Evolutionary conservation across 1,140 invertebrate species (phyloP), one percentile per base, ranked within the genome.

Genomic region (Drosophila melanogaster): DNA sequence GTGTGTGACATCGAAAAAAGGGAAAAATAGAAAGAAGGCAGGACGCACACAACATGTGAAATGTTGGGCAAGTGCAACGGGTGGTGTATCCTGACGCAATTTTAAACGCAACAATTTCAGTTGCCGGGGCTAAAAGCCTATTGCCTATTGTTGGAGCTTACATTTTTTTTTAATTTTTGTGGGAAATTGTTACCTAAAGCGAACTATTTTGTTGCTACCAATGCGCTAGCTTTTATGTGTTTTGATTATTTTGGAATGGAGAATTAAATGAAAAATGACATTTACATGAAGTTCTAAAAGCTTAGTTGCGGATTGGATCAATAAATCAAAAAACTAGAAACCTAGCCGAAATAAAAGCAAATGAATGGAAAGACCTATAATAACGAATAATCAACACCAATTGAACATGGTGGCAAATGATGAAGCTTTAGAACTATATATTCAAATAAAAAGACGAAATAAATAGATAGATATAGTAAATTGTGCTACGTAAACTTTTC

Each of bases 61-160:
- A 44, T 40, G 54, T 47, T 71, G 73, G 40, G 46, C 58, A 60
- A 67, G 46, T 46, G 38, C 44, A 47, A 51, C 11, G 35, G 30
- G 17, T n/a, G 44, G 57, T 69, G 73, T 55, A 80, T 84, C 67
- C 86, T 79, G 78, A 89, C 77, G 79, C 84, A 84, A 90, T 89
- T 89, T 89, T 74, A 84, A 89, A 89, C 80, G 80, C 85, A 89
- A 89, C 84, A 84, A 84, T 90, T 89, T 89, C 77, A 78, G 76
- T 89, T 89, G 60, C 66, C 57, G 38, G 61, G 64, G 50, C 79
- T 77, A 73, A 87, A 87, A 83, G 76, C 79, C 47, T 51, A 59
- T 65, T 77, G 43, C 50, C 12, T 40, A 56, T 55, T 40, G n/a
- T 3, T 15, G 40, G 11, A 57, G 14, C 35, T 49, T 57, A 56